These are phyloP conservation scores for Mugil cephalus DNA, from an alignment of 2,113 vertebrate species.

Conservation along the genomic window DNA sequence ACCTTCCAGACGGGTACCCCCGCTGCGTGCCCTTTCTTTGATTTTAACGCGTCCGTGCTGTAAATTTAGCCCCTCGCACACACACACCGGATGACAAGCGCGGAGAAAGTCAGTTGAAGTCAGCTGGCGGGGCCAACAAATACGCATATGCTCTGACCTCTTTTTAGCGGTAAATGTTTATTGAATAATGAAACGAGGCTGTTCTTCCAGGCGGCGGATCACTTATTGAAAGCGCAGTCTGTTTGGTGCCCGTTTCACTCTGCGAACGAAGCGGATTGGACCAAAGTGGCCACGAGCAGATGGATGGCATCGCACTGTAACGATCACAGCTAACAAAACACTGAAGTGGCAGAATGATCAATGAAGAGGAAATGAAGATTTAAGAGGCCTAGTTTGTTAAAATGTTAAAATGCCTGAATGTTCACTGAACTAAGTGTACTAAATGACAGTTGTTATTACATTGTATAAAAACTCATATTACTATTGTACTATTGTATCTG, in stretches of 20 bases:
- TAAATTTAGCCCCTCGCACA: slow-evolving; percentile 5
- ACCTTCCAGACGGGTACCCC: slow-evolving; percentile 35
- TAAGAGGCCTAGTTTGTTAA: too few species aligned
- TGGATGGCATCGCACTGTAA: neutral
- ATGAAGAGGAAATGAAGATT: neutral
- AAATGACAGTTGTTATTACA: too few species aligned
- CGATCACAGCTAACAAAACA: neutral
- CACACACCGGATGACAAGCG: neutral
- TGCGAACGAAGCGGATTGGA: neutral
- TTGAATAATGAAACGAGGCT: slow-evolving; percentile 38
- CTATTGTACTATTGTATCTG: too few species aligned
- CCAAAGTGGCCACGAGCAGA: neutral
- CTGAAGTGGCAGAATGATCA: neutral
- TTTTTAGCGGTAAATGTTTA: slow-evolving; percentile 21
- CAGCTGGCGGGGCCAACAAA: slow-evolving; percentile 11
- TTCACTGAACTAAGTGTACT: too few species aligned
- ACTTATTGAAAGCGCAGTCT: slow-evolving; percentile 20
- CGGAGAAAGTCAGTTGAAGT: neutral
- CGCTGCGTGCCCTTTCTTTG: slow-evolving; percentile 52
- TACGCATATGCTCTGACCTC: neutral
- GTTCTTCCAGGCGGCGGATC: neutral
- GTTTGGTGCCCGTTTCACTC: neutral
- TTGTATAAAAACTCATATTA: too few species aligned
- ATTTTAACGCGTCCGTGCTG: slow-evolving; percentile 32
- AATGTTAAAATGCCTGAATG: too few species aligned